These are phyloP conservation scores for Molorchus minor DNA, from an alignment of 2,888 invertebrate species.

Conservation along the genomic window DNA sequence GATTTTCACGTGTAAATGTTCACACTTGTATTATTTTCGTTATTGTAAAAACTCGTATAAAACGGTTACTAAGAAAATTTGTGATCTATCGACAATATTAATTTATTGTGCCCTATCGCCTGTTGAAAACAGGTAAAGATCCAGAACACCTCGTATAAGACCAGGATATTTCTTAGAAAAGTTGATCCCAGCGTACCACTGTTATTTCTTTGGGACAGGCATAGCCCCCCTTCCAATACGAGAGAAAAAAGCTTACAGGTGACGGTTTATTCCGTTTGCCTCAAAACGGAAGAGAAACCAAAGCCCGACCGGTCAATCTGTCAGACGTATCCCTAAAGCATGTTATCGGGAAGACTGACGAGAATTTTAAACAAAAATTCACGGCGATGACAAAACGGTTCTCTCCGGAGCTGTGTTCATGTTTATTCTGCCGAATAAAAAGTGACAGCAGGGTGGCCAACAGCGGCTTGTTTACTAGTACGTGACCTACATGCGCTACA, in stretches of 20 bases:
- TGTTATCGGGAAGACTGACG: slow-evolving; percentile 29
- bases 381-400: slow-evolving; percentile 26
- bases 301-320: slow-evolving; percentile 21
- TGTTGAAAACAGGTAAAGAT: background rate
- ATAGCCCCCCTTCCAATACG: background rate
- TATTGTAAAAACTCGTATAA: too few species aligned
- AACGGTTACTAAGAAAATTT: too few species aligned
- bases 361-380: slow-evolving; percentile 36
- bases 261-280: slow-evolving; percentile 7
- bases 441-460: slow-evolving; percentile 20
- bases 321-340: slow-evolving; percentile 27
- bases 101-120: background rate
- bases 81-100: too few species aligned
- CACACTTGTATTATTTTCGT: too few species aligned
- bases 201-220: background rate
- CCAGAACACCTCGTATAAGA: background rate
- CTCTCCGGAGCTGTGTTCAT: slow-evolving; percentile 26
- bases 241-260: background rate
- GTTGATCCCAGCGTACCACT: background rate
- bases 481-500: slow-evolving; percentile 26
- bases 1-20: too few species aligned
- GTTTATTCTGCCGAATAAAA: slow-evolving; percentile 27
- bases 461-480: slow-evolving; percentile 36
- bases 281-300: slow-evolving; percentile 22
- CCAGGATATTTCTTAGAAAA: background rate